These are phyloP conservation scores for Callyntrura sp. DNA, from an alignment of 2,888 invertebrate species.

Conservation along the genomic window DNA sequence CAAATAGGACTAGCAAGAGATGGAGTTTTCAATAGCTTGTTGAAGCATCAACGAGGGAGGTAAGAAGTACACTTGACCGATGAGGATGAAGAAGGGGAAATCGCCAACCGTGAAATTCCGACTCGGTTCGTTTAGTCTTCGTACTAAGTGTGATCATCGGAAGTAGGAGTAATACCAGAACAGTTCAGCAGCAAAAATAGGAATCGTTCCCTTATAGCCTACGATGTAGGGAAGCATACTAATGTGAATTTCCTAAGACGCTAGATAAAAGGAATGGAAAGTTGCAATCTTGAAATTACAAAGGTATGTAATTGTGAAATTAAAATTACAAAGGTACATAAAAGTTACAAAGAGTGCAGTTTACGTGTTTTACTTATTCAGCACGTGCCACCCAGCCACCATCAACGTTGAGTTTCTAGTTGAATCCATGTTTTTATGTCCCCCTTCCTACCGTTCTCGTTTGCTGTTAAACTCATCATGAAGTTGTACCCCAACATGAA, in stretches of 20 bases:
- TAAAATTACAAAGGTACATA: background rate
- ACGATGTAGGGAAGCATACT: slow-evolving; percentile 12
- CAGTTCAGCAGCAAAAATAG: background rate
- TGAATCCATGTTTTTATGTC: background rate
- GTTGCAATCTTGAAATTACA: background rate
- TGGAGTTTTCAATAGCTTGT: slow-evolving; percentile 29
- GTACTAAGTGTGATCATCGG: background rate
- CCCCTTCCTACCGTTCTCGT: too few species aligned
- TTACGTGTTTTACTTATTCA: slow-evolving; percentile 4
- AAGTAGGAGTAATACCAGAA: too few species aligned
- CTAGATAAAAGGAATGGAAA: background rate
- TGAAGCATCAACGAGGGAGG: slow-evolving; percentile 28
- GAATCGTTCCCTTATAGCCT: background rate
- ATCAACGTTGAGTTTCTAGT: too few species aligned
- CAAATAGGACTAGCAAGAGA: background rate
- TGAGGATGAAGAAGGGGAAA: slow-evolving; percentile 22
- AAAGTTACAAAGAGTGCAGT: slow-evolving; percentile 26
- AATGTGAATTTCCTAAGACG: background rate
- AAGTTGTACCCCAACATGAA: too few species aligned
- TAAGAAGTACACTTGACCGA: slow-evolving; percentile 43
- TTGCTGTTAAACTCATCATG: too few species aligned
- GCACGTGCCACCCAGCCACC: slow-evolving; percentile 15
- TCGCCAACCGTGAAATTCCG: slow-evolving; percentile 41
- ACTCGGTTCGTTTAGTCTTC: slow-evolving; percentile 28
- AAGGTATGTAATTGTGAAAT: too few species aligned